Percentiles rank a stretch among this genome's conserved stretches.
phyloP scores from a whole-genome alignment of 2,888 invertebrate species.

The Cloeon dipterum region DNA sequence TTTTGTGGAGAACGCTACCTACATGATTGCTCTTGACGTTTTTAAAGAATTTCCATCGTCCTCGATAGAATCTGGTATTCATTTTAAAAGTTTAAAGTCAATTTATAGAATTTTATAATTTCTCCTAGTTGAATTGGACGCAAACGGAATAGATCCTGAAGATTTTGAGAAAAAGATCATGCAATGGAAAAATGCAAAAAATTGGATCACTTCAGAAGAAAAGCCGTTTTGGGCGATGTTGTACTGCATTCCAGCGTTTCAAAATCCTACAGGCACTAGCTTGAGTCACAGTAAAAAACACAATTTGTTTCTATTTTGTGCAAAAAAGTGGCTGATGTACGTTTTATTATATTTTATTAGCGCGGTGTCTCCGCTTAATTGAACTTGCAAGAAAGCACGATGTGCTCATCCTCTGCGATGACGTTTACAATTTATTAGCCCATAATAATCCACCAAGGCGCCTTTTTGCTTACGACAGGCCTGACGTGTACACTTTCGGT shows the following conservation, averaged over 20 bases:
- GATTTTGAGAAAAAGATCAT: constrained; percentile 20
- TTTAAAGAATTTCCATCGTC: constrained; percentile 28
- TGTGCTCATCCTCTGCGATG: constrained; percentile 29
- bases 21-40: constrained; percentile 31
- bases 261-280: constrained; percentile 32
- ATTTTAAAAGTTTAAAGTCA: neutral
- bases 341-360: constrained; percentile 10
- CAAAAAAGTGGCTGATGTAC: too few relatives aligned
- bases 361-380: constrained; percentile 19
- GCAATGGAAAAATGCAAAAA: constrained; percentile 13
- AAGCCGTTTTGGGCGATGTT: constrained; percentile 30
- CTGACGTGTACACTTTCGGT: constrained; percentile 17
- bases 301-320: neutral
- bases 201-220: constrained; percentile 11
- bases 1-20: constrained; percentile 39
- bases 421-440: constrained; percentile 34
- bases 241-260: constrained; percentile 30
- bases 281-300: constrained; percentile 21
- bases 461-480: constrained; percentile 26
- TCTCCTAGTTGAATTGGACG: constrained; percentile 24
- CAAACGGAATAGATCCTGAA: constrained; percentile 24
- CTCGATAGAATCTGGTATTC: constrained; percentile 23
- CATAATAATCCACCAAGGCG: constrained; percentile 20
- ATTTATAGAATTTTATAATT: constrained; percentile 1
- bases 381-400: constrained; percentile 20